Percentiles rank a stretch among this genome's conserved stretches.
Evolutionary conservation across 2,113 vertebrate species (phyloP).

Genomic region (Ceyx melanurus): DNA sequence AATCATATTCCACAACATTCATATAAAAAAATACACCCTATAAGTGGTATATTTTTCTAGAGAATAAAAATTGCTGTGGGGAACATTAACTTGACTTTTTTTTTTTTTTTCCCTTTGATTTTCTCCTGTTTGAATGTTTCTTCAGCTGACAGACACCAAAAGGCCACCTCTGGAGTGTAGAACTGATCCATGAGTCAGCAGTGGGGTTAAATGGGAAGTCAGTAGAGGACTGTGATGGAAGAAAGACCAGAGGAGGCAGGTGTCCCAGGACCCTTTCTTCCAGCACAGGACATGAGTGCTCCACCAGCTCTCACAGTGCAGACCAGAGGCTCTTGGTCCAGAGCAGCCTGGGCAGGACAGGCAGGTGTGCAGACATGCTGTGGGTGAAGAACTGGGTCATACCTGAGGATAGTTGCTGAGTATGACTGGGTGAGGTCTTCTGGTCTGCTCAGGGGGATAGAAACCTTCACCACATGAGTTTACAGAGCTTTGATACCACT

Average conservation of each 20-base stretch:
- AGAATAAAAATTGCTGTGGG: neutral
- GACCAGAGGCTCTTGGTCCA: neutral
- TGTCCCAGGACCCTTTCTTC: neutral
- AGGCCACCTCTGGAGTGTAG: too few relatives aligned
- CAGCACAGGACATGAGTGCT: neutral
- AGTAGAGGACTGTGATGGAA: neutral
- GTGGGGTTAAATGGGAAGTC: neutral
- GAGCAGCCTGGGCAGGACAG: neutral
- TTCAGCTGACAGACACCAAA: neutral
- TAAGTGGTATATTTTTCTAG: neutral
- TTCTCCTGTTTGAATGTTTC: neutral
- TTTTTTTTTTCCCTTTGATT: neutral
- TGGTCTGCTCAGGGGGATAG: neutral
- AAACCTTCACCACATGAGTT: neutral
- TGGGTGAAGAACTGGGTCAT: neutral
- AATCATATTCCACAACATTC: accelerated
- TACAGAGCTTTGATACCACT: neutral
- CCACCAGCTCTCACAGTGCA: neutral
- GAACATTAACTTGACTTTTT: neutral
- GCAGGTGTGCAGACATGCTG: neutral
- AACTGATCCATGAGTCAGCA: neutral
- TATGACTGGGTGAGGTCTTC: neutral
- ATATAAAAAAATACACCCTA: neutral
- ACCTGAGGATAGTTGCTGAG: neutral
- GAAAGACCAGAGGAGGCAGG: neutral